A percentile compares a stretch with the other conserved stretches of the same genome.
phyloP scores from a whole-genome alignment of 2,888 invertebrate species.

The Hydrotaea cyrtoneurina region DNA sequence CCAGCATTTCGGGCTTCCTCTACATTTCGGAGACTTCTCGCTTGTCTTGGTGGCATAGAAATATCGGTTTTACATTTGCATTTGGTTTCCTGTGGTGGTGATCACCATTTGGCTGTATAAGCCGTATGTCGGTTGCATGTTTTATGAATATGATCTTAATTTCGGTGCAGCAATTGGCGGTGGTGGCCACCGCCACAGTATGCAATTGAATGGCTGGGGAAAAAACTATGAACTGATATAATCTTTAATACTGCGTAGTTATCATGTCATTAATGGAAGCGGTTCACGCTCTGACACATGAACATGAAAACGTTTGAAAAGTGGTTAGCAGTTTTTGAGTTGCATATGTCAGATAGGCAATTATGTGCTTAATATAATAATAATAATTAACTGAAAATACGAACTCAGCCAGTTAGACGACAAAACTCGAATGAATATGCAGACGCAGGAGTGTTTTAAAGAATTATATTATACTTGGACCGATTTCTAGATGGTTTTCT shows the following conservation, averaged over 20 bases:
- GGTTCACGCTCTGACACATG: neutral
- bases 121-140: neutral
- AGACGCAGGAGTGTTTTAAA: no score
- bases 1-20: neutral
- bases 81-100: neutral
- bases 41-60: neutral
- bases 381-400: no score
- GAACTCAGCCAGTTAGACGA: no score
- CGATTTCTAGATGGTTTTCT: no score
- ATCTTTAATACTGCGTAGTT: slow-evolving; percentile 17
- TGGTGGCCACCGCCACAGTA: neutral
- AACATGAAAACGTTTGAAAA: slow-evolving; percentile 21
- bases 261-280: slow-evolving; percentile 21
- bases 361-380: neutral
- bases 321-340: neutral
- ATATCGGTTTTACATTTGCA: slow-evolving; percentile 12
- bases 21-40: neutral
- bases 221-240: slow-evolving; percentile 12
- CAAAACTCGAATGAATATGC: no score
- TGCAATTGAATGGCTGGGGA: neutral
- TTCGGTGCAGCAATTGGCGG: slow-evolving; percentile 1
- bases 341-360: slow-evolving; percentile 3
- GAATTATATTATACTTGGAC: no score
- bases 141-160: slow-evolving; percentile 27
- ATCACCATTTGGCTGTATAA: slow-evolving; percentile 1